phyloP scores from a whole-genome alignment of 2,797 vertebrate genomes.

The Schizopygopsis pylzovi region DNA sequence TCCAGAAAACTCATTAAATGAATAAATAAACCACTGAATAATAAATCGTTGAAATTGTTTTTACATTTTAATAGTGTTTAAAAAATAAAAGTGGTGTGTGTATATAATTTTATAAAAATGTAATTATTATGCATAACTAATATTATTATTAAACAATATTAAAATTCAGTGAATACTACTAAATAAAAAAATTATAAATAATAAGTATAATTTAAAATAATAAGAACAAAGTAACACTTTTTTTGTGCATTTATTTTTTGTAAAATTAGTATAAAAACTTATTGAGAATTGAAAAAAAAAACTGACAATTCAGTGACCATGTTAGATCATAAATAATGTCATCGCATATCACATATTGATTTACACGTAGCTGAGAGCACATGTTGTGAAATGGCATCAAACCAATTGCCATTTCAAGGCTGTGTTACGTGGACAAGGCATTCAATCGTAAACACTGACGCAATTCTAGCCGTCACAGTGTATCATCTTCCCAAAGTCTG shows the following conservation, averaged over 20 bases:
- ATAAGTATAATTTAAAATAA: too few species aligned
- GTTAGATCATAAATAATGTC: not conserved
- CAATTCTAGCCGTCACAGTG: not conserved
- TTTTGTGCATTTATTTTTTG: too few species aligned
- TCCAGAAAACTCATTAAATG: too few species aligned
- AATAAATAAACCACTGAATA: not conserved
- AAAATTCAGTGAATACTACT: not conserved
- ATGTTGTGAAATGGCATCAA: not conserved
- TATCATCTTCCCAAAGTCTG: constrained; percentile 16
- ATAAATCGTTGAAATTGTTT: not conserved
- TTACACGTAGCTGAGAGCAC: not conserved
- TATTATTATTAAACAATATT: too few species aligned
- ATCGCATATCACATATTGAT: not conserved
- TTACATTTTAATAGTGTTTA: too few species aligned
- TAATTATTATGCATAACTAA: too few species aligned
- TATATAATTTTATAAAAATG: too few species aligned
- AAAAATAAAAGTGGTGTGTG: too few species aligned
- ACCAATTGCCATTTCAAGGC: constrained; percentile 5
- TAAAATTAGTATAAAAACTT: too few species aligned
- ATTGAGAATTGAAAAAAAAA: not conserved
- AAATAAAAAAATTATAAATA: not conserved
- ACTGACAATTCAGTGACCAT: not conserved
- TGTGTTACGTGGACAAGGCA: not conserved
- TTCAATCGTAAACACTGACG: constrained; percentile 26
- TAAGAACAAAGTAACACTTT: too few species aligned